Percentiles rank a stretch among this genome's conserved stretches.
phyloP scores from a whole-genome alignment of 1,140 invertebrate species.

The Drosophila tristis region DNA sequence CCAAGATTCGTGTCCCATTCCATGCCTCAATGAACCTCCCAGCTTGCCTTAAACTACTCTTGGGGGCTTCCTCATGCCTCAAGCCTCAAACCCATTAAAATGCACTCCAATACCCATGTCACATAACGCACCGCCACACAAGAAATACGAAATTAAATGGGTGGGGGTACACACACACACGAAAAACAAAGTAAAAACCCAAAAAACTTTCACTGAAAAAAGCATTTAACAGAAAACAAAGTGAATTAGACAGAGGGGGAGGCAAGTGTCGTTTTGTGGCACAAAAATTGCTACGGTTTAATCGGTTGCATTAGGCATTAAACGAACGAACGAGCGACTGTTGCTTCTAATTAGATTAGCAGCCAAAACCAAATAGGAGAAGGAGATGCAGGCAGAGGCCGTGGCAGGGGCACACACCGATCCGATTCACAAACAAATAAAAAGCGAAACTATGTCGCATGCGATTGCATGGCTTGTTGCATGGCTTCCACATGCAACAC shows the following conservation, averaged over 20 bases:
- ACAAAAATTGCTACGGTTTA: conserved; percentile 65
- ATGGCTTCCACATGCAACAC: conserved; percentile 28
- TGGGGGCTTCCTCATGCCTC: conserved; percentile 58
- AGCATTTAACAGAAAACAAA: conserved; percentile 32
- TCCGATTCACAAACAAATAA: conserved; percentile 25
- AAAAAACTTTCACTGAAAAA: conserved; percentile 69
- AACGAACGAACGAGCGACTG: conserved; percentile 13
- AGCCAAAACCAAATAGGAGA: background rate
- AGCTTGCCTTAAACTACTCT: conserved; percentile 30
- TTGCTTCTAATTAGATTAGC: conserved; percentile 80
- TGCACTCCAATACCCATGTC: conserved; percentile 67
- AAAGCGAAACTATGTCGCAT: conserved; percentile 78
- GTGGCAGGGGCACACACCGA: background rate
- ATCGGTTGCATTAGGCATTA: conserved; percentile 47
- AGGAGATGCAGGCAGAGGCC: too few species aligned
- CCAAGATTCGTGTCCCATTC: conserved; percentile 21
- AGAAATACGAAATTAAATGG: conserved; percentile 41
- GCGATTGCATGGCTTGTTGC: conserved; percentile 48
- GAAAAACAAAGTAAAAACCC: conserved; percentile 43
- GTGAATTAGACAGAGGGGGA: conserved; percentile 18
- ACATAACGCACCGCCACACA: conserved; percentile 55
- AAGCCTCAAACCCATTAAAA: conserved; percentile 69
- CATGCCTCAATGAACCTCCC: conserved; percentile 39
- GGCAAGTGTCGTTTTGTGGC: too few species aligned
- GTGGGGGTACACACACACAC: conserved; percentile 13